phyloP scores from a whole-genome alignment of 1,140 invertebrate species.

The Drosophila busckii region DNA sequence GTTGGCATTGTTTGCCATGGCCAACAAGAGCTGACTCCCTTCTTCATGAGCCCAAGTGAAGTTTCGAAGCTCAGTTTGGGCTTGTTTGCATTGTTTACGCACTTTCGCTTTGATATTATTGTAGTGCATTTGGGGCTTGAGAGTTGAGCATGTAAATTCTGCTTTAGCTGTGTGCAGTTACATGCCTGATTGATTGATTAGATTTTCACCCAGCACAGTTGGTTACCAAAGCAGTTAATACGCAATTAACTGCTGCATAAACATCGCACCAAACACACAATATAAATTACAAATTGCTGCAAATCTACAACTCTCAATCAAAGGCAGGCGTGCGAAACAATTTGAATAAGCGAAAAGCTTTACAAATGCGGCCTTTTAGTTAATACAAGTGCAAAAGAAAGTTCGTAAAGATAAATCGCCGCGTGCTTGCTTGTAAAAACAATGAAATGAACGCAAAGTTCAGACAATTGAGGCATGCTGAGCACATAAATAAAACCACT shows the following conservation, averaged over 20 bases:
- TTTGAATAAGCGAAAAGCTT: conserved; percentile 3
- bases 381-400: not conserved
- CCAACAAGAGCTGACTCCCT: conserved; percentile 1
- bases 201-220: too few species aligned
- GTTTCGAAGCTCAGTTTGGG: conserved; percentile 22
- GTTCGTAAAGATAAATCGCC: conserved; percentile 41
- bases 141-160: conserved; percentile 3
- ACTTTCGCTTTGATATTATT: conserved; percentile 77
- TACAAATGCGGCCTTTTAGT: too few species aligned
- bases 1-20: conserved; percentile 23
- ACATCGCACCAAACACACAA: too few species aligned
- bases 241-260: too few species aligned
- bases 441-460: conserved; percentile 35
- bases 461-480: conserved; percentile 30
- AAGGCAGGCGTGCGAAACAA: too few species aligned
- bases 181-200: conserved; percentile 3
- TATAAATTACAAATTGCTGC: too few species aligned
- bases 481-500: conserved; percentile 45
- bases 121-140: conserved; percentile 53
- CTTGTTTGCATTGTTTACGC: conserved; percentile 75
- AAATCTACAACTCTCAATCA: too few species aligned
- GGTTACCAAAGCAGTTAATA: too few species aligned
- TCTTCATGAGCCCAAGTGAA: not conserved
- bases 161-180: not conserved
- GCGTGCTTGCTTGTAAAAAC: conserved; percentile 34